Evolutionary conservation across 2,797 vertebrate genomes (phyloP).

Genomic region (Poecilia velifera): DNA sequence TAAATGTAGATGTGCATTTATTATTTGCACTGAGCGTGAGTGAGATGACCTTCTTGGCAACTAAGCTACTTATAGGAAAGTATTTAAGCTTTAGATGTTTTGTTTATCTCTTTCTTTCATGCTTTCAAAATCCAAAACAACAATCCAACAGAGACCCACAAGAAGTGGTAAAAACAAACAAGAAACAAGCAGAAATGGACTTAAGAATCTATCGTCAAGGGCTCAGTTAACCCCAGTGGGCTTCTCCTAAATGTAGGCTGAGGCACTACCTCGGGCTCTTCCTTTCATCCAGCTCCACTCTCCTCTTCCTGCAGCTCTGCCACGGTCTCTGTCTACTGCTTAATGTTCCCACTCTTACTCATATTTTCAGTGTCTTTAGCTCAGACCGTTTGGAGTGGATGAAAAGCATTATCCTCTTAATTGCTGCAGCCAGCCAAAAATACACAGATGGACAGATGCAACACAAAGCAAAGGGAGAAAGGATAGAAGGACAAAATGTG

Average conservation of each 20-base stretch:
- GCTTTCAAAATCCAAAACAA: slow-evolving; percentile 28
- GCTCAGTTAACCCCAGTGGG: slow-evolving; percentile 51
- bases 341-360: slow-evolving; percentile 36
- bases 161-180: slow-evolving; percentile 15
- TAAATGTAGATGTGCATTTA: slow-evolving; percentile 14
- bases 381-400: slow-evolving; percentile 55
- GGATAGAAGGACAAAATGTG: slow-evolving; percentile 16
- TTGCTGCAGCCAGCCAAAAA: slow-evolving; percentile 46
- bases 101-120: slow-evolving; percentile 7
- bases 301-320: slow-evolving; percentile 36
- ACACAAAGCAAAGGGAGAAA: slow-evolving; percentile 6
- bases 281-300: slow-evolving; percentile 57
- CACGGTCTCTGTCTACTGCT: slow-evolving; percentile 24
- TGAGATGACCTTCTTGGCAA: slow-evolving; percentile 19
- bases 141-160: slow-evolving; percentile 15
- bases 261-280: slow-evolving; percentile 57
- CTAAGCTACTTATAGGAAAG: neutral
- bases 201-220: slow-evolving; percentile 35
- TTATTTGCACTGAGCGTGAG: neutral
- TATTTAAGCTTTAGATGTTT: slow-evolving; percentile 8
- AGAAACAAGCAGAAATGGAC: slow-evolving; percentile 21
- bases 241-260: slow-evolving; percentile 61
- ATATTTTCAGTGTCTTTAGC: slow-evolving; percentile 36
- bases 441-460: slow-evolving; percentile 32
- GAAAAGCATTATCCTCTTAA: slow-evolving; percentile 61